Evolutionary conservation across 2,113 vertebrate genomes (phyloP).

Genomic region (western clawed frog (Xenopus tropicalis)): UCB_Xtro_10.0 CM004446.2:50879001-50879500

Average conservation of each 20-base stretch:
- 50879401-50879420: too few species aligned
- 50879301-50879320: constrained; percentile 11
- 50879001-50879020: too few species aligned
- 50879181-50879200: constrained; percentile 20
- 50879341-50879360: constrained; percentile 8
- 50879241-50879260: constrained; percentile 51
- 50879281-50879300: constrained; percentile 48
- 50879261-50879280: constrained; percentile 44
- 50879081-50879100: neutral
- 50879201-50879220: constrained; percentile 41
- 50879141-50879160: constrained; percentile 10
- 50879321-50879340: constrained; percentile 19
- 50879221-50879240: constrained; percentile 54
- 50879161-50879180: constrained; percentile 5
- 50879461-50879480: too few species aligned
- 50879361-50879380: neutral
- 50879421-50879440: too few species aligned
- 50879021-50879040: too few species aligned
- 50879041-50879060: too few species aligned
- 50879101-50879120: neutral
- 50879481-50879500: too few species aligned
- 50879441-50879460: too few species aligned
- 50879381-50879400: neutral
- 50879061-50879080: too few species aligned
- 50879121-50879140: constrained; percentile 6